Conservation (phyloP, 2,113 vertebrate species). For the Ophthalmolycus amberensis region DNA sequence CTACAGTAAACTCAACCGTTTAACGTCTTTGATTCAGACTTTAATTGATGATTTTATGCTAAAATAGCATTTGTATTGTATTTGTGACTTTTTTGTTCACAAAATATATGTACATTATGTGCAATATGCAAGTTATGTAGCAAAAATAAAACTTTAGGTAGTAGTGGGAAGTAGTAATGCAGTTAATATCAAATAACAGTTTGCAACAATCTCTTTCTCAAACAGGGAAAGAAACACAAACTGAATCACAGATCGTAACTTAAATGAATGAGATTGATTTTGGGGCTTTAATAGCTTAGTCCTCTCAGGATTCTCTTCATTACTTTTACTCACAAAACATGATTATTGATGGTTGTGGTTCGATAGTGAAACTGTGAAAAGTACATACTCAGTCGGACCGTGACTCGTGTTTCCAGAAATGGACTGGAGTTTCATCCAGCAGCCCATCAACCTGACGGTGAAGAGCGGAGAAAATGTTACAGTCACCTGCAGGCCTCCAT, state of each 20-base stretch:
- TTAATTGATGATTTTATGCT: background rate
- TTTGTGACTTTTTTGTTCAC: background rate
- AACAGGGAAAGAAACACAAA: background rate
- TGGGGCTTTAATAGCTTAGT: background rate
- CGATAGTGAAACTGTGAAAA: background rate
- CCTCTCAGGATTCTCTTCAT: background rate
- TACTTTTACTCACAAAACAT: background rate
- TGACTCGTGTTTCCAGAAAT: conserved; percentile 70
- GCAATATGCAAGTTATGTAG: background rate
- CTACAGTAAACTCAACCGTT: background rate
- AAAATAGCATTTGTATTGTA: background rate
- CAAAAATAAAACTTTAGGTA: too few species aligned
- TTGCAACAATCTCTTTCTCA: background rate
- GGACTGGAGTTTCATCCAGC: conserved; percentile 79
- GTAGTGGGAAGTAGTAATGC: background rate
- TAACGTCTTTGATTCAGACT: background rate
- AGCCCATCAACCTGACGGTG: conserved; percentile 75
- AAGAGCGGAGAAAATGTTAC: conserved; percentile 70
- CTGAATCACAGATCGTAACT: background rate
- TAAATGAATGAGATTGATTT: background rate
- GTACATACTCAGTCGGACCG: background rate
- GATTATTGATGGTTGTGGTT: background rate
- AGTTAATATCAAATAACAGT: background rate
- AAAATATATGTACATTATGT: too few species aligned
- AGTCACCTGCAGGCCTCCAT: conserved; percentile 78